Evolutionary conservation across 2,797 vertebrate species (phyloP), one percentile per base, ranked within the genome.

Genomic region (Catostomus latipinnis): DNA sequence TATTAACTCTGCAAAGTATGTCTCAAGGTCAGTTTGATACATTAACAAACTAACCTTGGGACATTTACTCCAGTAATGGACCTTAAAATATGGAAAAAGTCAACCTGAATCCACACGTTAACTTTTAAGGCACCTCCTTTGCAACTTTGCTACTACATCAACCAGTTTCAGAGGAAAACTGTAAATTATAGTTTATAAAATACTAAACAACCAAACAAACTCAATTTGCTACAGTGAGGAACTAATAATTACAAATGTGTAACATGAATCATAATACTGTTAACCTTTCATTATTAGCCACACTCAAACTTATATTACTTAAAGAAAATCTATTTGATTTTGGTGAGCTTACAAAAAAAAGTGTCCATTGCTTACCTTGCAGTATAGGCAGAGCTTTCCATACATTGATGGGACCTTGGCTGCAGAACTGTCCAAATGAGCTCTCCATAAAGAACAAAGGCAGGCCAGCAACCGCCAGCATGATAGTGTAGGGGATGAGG

Each of bases 371-470:
- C 50, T 87, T 57, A 94, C 94, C 94, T 83, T 94, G 93, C 14
- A 95, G 71, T 16, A 94, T 57, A 1, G 94, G 94, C 49, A 93
- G 93, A 0, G 90, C 82, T 73, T 91, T 92, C 94, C 94, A 95
- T 58, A 88, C 52, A 1, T 93, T 91, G 43, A 93, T 84, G 6
- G 94, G 90, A n/a, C 94, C 94, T 86, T 94, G 93, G 82, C 94
- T 95, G 90, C 92, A 92, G 81, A 95, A 95, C 81, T 95, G 94
- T 45, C 93, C 94, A 0, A 94, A 58, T 6, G 93, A 90, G 10
- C 91, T 92, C 81, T 95, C 94, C 88, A 94, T 80, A 78, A 94
- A 91, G 86, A 92, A 94, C 53, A 95, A 84, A 7, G 94, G 93
- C 16, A 94, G 83, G 6, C 94, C 93, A 71, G 88, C 75, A 52